Conservation (phyloP, 2,797 vertebrate genomes). For the Lepilemur septentrionalis region DNA sequence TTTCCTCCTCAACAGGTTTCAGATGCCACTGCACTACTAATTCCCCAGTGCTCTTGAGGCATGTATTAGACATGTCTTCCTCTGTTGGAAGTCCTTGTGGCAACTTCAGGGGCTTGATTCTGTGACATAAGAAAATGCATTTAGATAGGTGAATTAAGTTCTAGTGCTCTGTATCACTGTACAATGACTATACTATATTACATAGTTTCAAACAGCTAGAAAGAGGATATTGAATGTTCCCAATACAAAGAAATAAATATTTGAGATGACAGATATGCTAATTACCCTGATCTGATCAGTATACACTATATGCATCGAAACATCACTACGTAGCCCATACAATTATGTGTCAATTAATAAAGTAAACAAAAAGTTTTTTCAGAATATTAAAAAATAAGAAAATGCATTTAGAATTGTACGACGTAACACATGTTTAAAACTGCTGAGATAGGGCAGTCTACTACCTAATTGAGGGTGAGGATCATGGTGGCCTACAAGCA, state of each 20-base stretch:
- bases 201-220: background rate
- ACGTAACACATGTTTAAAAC: background rate
- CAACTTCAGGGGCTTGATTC: constrained; percentile 93
- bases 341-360: background rate
- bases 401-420: background rate
- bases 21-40: constrained; percentile 88
- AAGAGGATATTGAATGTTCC: background rate
- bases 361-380: background rate
- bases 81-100: constrained; percentile 94
- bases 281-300: background rate
- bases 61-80: constrained; percentile 90
- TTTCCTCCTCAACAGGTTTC: constrained; percentile 85
- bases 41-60: constrained; percentile 92
- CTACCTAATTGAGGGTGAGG: fast-evolving
- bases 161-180: background rate
- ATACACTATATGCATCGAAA: background rate
- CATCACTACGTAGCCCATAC: background rate
- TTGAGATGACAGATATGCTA: background rate
- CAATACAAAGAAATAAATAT: background rate
- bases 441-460: background rate
- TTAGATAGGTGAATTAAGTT: background rate
- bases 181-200: background rate
- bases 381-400: background rate
- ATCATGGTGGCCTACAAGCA: constrained; percentile 74
- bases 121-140: constrained; percentile 74